phyloP scores from a whole-genome alignment of 2,113 vertebrate genomes.

The Dascyllus trimaculatus region DNA sequence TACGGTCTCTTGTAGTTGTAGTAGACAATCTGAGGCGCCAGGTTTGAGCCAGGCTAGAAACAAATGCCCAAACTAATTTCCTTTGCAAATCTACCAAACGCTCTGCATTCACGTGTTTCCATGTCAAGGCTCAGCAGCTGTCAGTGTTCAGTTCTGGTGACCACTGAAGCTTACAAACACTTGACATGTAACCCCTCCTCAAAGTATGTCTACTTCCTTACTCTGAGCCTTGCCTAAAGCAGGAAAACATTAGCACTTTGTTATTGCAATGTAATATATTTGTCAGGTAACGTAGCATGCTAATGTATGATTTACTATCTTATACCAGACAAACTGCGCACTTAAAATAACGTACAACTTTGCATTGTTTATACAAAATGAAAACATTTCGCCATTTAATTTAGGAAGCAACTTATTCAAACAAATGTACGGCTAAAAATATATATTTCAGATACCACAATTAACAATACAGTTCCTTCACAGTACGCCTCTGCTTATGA shows the following conservation, averaged over 20 bases:
- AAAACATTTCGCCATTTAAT: not conserved
- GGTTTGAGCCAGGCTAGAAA: not conserved
- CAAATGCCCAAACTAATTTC: not conserved
- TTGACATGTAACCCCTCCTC: not conserved
- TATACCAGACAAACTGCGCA: not conserved
- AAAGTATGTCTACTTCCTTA: not conserved
- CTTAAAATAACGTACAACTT: no score
- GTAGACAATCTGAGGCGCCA: conserved; percentile 16
- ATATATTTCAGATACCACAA: not conserved
- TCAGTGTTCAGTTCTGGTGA: not conserved
- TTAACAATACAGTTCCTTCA: not conserved
- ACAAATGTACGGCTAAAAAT: no score
- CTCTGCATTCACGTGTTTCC: not conserved
- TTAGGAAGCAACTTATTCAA: no score
- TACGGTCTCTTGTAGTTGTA: conserved; percentile 1
- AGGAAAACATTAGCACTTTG: not conserved
- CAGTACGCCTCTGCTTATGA: not conserved
- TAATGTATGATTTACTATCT: not conserved
- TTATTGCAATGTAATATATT: not conserved
- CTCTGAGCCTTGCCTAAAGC: not conserved
- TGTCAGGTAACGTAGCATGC: not conserved
- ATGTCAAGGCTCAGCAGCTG: not conserved
- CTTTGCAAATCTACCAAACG: conserved; percentile 8
- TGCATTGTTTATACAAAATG: not conserved
- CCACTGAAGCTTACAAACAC: not conserved